Evolutionary conservation across 2,888 invertebrate genomes (phyloP), one percentile per base, ranked within the genome.

Genomic region (Pheosia gnoma): DNA sequence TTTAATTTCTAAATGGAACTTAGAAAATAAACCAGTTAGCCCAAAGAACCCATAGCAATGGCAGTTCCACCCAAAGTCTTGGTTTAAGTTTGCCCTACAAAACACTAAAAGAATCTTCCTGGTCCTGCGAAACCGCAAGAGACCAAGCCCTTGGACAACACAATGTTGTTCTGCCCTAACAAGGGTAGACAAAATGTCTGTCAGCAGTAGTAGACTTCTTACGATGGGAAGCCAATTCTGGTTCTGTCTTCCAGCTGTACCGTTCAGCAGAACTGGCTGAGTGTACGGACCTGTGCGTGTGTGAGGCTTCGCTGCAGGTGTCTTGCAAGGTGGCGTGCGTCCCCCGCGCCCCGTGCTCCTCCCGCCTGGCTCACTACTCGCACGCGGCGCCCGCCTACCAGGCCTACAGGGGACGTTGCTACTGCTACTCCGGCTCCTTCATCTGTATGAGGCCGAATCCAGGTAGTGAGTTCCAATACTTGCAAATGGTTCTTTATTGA

Each of bases 301-400:
- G 98, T 85, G 96, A 96, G 82, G 94, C 96, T 65, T 96, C 96
- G 0, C 91, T 95, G 57, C 96, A 96, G 75, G 95, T 98, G 70
- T 96, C 96, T 61, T 98, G 98, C 93, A 97, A 97, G 89, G 97
- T 97, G 77, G 96, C 98, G 71, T 98, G 98, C 90, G 97, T 98
- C 57, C 96, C 97, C 59, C 95, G 97, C 58, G 97, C 96, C 65
- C 97, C 97, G 3, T 98, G 98, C 90, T 97, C 97, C 75, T 97
- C 97, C 10, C 96, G 97, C 70, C 95, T 97, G 75, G 98, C 98
- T 58, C 97, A 97, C 90, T 98, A 98, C 94, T 97, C 97, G 81
- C 98, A 98, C 89, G 97, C 97, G 51, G 97, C 97, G 3, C 98
- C 98, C 7, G 97, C 97, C 60, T 98, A 97, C 92, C 97, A 97